Percentiles rank a stretch among this genome's conserved stretches.
phyloP scores from a whole-genome alignment of 1,140 invertebrate species.

The Trachymyrmex cornetzi region DNA sequence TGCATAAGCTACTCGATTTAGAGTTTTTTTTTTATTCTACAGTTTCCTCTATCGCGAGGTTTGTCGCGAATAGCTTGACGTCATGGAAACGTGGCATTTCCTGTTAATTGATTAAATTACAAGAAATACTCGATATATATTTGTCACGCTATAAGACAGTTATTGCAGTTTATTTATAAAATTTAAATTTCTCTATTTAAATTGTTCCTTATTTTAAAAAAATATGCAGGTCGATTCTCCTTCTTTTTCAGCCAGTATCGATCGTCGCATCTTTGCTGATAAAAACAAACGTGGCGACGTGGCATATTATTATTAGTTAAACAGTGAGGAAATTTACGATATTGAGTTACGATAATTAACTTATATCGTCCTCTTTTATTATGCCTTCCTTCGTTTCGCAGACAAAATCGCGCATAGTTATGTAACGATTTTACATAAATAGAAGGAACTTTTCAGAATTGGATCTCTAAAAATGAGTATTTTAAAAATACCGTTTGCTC shows the following conservation, averaged over 20 bases:
- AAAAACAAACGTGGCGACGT: background rate
- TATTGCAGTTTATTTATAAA: background rate
- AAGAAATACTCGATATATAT: background rate
- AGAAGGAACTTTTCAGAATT: conserved; percentile 2
- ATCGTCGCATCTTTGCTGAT: background rate
- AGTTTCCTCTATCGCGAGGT: background rate
- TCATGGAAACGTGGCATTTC: conserved; percentile 23
- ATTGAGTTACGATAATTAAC: conserved; percentile 33
- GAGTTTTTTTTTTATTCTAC: conserved; percentile 41
- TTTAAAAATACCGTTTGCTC: background rate
- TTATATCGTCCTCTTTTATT: conserved; percentile 3
- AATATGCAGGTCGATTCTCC: background rate
- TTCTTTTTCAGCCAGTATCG: background rate
- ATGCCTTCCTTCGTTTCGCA: background rate
- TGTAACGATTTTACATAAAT: background rate
- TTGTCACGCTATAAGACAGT: background rate
- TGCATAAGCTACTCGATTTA: conserved; percentile 58
- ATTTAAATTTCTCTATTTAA: background rate
- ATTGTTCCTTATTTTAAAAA: background rate
- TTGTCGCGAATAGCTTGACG: conserved; percentile 6
- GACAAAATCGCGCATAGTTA: background rate
- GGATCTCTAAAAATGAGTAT: background rate
- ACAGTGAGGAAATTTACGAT: conserved; percentile 9
- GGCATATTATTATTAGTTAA: background rate
- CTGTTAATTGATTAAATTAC: conserved; percentile 38